Percentiles rank a stretch among this genome's conserved stretches.
These are phyloP conservation scores for Amphimallon solstitiale DNA, from an alignment of 2,888 invertebrate species.

Conservation along the genomic window DNA sequence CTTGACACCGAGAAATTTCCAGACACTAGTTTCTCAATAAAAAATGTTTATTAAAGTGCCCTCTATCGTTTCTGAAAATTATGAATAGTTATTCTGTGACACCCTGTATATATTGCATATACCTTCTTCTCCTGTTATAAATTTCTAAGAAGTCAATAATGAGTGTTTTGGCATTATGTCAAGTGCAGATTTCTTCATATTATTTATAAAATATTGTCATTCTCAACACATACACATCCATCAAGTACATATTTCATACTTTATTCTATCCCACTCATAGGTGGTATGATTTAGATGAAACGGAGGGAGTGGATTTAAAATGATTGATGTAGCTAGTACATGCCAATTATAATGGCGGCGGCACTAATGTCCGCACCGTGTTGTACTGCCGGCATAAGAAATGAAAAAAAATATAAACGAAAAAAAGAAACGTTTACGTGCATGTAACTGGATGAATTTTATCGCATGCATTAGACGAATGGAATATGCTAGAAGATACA, in stretches of 20 bases:
- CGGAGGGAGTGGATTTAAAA: background rate
- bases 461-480: constrained; percentile 10
- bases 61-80: too few species aligned
- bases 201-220: too few species aligned
- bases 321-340: constrained; percentile 24
- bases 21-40: too few species aligned
- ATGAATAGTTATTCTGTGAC: too few species aligned
- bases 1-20: too few species aligned
- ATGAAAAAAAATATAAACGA: constrained; percentile 20
- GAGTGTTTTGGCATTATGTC: too few species aligned
- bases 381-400: background rate
- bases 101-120: too few species aligned
- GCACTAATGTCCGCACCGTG: constrained; percentile 19
- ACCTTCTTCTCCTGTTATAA: too few species aligned
- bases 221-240: background rate
- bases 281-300: background rate
- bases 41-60: too few species aligned
- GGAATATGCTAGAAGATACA: constrained; percentile 1
- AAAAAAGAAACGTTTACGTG: constrained; percentile 12
- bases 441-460: constrained; percentile 21
- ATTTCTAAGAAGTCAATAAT: too few species aligned
- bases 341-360: constrained; percentile 23
- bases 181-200: too few species aligned
- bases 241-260: background rate
- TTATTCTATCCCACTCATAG: background rate